Evolutionary conservation across 2,888 invertebrate genomes (phyloP).

Genomic region (Tridacna gigas): DNA sequence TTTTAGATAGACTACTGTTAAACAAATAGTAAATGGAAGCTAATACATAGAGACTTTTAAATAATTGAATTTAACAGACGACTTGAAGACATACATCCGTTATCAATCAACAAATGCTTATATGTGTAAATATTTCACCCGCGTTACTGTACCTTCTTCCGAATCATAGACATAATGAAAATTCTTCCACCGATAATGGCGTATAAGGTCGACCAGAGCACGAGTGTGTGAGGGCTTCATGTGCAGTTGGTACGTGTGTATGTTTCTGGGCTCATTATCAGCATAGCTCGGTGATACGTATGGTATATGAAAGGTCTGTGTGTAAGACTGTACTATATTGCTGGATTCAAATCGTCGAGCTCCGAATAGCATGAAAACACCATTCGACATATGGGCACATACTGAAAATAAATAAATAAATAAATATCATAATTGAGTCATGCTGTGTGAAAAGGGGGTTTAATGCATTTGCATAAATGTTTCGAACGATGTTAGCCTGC

Average conservation of each 20-base stretch:
- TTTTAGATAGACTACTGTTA: no score
- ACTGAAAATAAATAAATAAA: slow-evolving; percentile 58
- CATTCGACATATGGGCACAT: slow-evolving; percentile 75
- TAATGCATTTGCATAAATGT: no score
- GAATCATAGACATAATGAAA: slow-evolving; percentile 78
- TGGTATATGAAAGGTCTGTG: slow-evolving; percentile 78
- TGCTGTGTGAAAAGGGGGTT: no score
- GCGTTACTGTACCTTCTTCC: slow-evolving; percentile 72
- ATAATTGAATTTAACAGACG: no score
- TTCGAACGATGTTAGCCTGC: no score
- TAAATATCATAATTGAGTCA: no score
- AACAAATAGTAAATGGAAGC: no score
- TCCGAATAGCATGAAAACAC: slow-evolving; percentile 79
- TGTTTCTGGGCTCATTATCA: slow-evolving; percentile 44
- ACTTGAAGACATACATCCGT: no score
- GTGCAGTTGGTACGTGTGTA: slow-evolving; percentile 91
- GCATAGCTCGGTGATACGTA: slow-evolving; percentile 75
- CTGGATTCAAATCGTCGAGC: slow-evolving; percentile 71
- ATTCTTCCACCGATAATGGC: slow-evolving; percentile 70
- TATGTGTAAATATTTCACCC: no score
- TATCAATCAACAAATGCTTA: no score
- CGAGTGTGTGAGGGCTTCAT: slow-evolving; percentile 89
- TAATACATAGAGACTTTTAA: no score
- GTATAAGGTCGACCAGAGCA: slow-evolving; percentile 87
- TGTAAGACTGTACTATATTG: slow-evolving; percentile 74